A percentile compares a stretch with the other conserved stretches of the same genome.
These are phyloP conservation scores for Xenopus tropicalis DNA, from an alignment of 2,113 vertebrate species.

Conservation along the genomic window UCB_Xtro_10.0 CM004443.2:46050001-46050500, in stretches of 20 bases:
- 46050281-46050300: constrained; percentile 37
- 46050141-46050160: constrained; percentile 46
- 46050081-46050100: constrained; percentile 47
- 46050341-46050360: constrained; percentile 30
- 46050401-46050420: constrained; percentile 32
- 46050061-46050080: constrained; percentile 46
- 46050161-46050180: constrained; percentile 44
- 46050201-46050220: constrained; percentile 41
- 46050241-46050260: constrained; percentile 45
- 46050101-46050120: constrained; percentile 42
- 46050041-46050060: constrained; percentile 46
- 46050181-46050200: constrained; percentile 44
- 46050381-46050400: constrained; percentile 13
- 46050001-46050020: constrained; percentile 46
- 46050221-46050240: constrained; percentile 44
- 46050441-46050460: constrained; percentile 13
- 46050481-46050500: constrained; percentile 13
- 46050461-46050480: constrained; percentile 17
- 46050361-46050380: constrained; percentile 15
- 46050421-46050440: constrained; percentile 33
- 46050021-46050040: constrained; percentile 47
- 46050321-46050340: constrained; percentile 8
- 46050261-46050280: constrained; percentile 37
- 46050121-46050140: constrained; percentile 45
- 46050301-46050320: constrained; percentile 11